Evolutionary conservation across 2,888 invertebrate species (phyloP), one percentile per base, ranked within the genome.

Genomic region (Polymixis flavicincta): DNA sequence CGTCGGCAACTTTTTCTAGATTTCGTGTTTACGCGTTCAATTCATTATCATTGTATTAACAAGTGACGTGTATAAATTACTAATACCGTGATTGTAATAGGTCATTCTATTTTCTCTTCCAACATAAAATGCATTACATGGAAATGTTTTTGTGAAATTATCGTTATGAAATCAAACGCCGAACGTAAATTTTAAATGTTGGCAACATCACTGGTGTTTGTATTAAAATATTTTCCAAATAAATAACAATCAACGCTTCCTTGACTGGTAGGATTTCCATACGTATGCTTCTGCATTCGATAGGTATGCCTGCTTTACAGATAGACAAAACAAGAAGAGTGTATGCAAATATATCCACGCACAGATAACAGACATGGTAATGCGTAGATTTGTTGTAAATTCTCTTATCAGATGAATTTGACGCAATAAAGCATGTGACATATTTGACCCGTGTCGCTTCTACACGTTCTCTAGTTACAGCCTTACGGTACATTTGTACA

Each of bases 401-500:
- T 83, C 74, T 65, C 83, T 78, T 90, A 90, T 89, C 88, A 82
- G 85, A 84, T 86, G 32, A 82, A 72, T 84, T 77, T 82, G 76
- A 76, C 76, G 83, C 82, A 77, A 89, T 90, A 89, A 89, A 91
- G 78, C 86, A 87, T 80, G 77, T 86, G 85, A 88, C 86, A 88
- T 85, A 85, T 84, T 83, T 87, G 87, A 87, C 87, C 84, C 71
- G 68, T 85, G 91, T 85, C 91, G 87, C 83, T 85, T 93, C 92
- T 93, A 90, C 77, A 71, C 71, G 79, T 90, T 92, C 91, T 92
- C 87, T 89, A 86, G 89, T 90, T 90, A 89, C 90, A 79, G 68
- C 80, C 89, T 90, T 93, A 93, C 93, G 93, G 94, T 93, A 93
- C 89, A 92, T 91, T 91, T 90, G 90, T 88, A 85, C 88, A 85